These are phyloP conservation scores for Tetheella fluctuosa DNA, from an alignment of 2,888 invertebrate genomes.

Conservation along the genomic window DNA sequence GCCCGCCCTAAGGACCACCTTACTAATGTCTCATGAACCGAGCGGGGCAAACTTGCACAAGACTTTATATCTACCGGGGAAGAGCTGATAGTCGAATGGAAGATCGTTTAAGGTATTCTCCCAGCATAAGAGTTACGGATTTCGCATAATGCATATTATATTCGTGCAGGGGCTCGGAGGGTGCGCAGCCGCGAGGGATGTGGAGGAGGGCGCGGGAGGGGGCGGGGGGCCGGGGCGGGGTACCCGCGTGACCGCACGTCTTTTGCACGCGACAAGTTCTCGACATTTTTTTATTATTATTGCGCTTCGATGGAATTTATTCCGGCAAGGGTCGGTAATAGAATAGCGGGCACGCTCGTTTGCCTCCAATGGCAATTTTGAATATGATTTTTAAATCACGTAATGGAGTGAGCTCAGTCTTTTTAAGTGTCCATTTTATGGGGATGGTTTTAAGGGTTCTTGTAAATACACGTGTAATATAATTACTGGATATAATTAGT, in stretches of 20 bases:
- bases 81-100: conserved; percentile 35
- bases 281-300: conserved; percentile 84
- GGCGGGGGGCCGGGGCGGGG: conserved; percentile 27
- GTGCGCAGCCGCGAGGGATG: conserved; percentile 27
- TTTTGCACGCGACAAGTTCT: conserved; percentile 83
- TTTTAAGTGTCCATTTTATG: conserved; percentile 70
- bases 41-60: conserved; percentile 10
- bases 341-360: conserved; percentile 74
- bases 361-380: conserved; percentile 71
- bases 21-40: conserved; percentile 34
- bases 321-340: conserved; percentile 71
- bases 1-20: conserved; percentile 54
- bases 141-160: conserved; percentile 84
- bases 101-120: conserved; percentile 70
- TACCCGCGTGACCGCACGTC: conserved; percentile 80
- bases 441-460: conserved; percentile 30
- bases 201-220: conserved; percentile 33
- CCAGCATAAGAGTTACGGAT: conserved; percentile 82
- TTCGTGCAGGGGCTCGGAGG: conserved; percentile 62
- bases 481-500: conserved; percentile 59
- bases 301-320: conserved; percentile 82
- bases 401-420: conserved; percentile 73
- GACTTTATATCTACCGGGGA: conserved; percentile 19
- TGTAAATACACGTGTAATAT: conserved; percentile 29
- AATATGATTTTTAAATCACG: conserved; percentile 81